Evolutionary conservation across 2,113 vertebrate genomes (phyloP), one percentile per base, ranked within the genome.

Genomic region (Colius striatus): DNA sequence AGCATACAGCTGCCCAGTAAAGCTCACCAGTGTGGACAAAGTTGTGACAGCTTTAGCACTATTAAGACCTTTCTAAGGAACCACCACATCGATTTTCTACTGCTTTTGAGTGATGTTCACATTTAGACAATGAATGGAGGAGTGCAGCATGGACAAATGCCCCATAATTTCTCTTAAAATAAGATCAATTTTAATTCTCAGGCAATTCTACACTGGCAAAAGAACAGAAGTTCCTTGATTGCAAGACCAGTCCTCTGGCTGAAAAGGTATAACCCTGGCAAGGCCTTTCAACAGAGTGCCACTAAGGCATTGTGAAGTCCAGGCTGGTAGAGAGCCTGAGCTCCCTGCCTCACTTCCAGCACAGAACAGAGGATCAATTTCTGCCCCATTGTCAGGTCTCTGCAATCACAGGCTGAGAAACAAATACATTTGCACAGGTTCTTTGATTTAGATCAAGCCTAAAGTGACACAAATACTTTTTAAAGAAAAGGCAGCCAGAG

Each of bases 141-240:
- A 85, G 78, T 1, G 1, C 36, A 85, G n/a, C 58, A 85, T 0
- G 0, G 11, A 55, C 3, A 3, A 67, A 60, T 38, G 60, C 72
- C 26, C 29, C 38, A 22, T 2, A 63, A 29, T 0, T 67, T 29
- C 45, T 45, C 78, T 82, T 78, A 36, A 76, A 73, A 34, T 75
- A 38, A 78, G 45, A 65, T 26, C 25, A 16, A 7, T 60, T 84
- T 61, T 43, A 61, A 83, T 55, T 87, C 48, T 50, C 47, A 78
- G 29, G 34, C 23, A 45, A 66, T 65, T 70, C 60, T 50, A 61
- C 25, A 6, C 2, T 19, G 75, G n/a, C 32, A 80, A 70, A 71
- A 88, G 88, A 73, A 74, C 8, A 78, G 38, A 70, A 91, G 87
- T 27, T 32, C 87, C 45, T 50, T 66, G 30, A 41, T 1, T 57